Conservation (phyloP, 2,797 vertebrate species). For the Alfaro cultratus region DNA sequence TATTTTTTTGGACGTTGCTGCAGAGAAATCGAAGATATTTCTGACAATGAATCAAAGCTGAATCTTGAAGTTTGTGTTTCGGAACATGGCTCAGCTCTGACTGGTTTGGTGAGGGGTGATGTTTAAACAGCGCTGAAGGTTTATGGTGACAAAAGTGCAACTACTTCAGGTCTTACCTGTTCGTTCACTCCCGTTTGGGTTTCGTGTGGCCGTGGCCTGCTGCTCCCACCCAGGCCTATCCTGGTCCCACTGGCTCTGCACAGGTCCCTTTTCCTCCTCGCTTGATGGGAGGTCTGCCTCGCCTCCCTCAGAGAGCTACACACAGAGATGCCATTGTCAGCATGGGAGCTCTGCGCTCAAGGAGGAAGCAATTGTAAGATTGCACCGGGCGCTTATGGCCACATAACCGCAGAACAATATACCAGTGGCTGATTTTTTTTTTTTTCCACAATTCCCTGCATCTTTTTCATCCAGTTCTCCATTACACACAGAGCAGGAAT, state of each 20-base stretch:
- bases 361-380: conserved; percentile 62
- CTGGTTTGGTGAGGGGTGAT: conserved; percentile 60
- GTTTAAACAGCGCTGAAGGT: conserved; percentile 54
- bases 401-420: conserved; percentile 65
- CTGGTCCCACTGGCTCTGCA: conserved; percentile 67
- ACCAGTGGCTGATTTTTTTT: conserved; percentile 40
- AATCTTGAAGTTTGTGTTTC: conserved; percentile 48
- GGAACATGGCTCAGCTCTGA: conserved; percentile 39
- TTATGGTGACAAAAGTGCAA: conserved; percentile 38
- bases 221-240: conserved; percentile 74
- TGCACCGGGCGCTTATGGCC: conserved; percentile 53
- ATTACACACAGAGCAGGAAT: conserved; percentile 69
- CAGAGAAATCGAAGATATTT: conserved; percentile 39
- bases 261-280: conserved; percentile 66
- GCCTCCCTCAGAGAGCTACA: conserved; percentile 74
- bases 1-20: background rate
- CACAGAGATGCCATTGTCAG: conserved; percentile 73
- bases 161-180: conserved; percentile 78
- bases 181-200: conserved; percentile 62
- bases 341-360: conserved; percentile 24
- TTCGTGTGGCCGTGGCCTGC: conserved; percentile 53
- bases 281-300: conserved; percentile 70
- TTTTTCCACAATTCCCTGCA: conserved; percentile 46
- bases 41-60: conserved; percentile 38
- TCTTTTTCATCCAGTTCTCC: conserved; percentile 61